Evolutionary conservation across 2,888 invertebrate species (phyloP).

Genomic region (Watsonalla cultraria): DNA sequence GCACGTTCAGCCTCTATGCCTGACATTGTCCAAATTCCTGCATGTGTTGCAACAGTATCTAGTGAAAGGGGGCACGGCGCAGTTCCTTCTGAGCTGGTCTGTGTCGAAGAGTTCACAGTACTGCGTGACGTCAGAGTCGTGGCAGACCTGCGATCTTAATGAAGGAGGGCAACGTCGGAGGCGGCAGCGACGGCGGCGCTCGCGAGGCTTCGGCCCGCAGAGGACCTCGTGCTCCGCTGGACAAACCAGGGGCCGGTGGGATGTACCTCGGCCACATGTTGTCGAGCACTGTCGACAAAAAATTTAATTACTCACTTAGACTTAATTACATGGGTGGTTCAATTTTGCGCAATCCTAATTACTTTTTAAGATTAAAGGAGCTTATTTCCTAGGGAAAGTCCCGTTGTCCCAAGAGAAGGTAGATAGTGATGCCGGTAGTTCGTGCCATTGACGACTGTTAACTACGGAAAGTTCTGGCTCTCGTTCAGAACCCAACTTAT

Average conservation of each 20-base stretch:
- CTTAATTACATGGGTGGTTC: no score
- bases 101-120: constrained; percentile 67
- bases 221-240: constrained; percentile 66
- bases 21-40: constrained; percentile 28
- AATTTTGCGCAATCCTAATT: no score
- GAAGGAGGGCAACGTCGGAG: constrained; percentile 47
- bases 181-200: constrained; percentile 73
- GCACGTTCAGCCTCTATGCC: constrained; percentile 18
- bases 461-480: no score
- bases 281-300: constrained; percentile 77
- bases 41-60: constrained; percentile 80
- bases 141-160: constrained; percentile 32
- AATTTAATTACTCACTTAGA: no score
- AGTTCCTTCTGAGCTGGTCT: constrained; percentile 71
- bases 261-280: constrained; percentile 79
- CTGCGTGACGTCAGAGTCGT: constrained; percentile 56
- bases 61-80: constrained; percentile 76
- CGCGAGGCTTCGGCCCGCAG: constrained; percentile 75
- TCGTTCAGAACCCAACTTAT: no score
- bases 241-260: constrained; percentile 75
- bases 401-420: no score
- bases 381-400: no score
- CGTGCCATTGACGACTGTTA: no score
- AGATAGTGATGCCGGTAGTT: no score
- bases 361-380: no score